Evolutionary conservation across 1,140 invertebrate species (phyloP).

Genomic region (Drosophila kanapiae): DNA sequence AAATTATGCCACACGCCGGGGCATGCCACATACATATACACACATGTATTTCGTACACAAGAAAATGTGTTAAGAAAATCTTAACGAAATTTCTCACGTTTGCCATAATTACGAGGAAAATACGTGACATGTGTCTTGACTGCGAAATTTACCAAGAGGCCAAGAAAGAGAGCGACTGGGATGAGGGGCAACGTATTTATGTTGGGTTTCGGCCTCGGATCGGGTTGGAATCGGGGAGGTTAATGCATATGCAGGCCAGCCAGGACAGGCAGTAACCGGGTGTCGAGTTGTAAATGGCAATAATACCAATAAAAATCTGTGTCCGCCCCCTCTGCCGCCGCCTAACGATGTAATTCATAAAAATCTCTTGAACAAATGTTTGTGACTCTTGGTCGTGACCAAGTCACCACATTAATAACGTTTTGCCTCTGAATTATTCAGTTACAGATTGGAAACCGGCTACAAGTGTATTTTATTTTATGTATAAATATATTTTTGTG

Average conservation of each 20-base stretch:
- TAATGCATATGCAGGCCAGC: conserved; percentile 43
- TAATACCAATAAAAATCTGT: conserved; percentile 78
- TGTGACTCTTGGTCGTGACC: conserved; percentile 37
- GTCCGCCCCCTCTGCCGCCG: conserved; percentile 2
- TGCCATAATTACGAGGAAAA: conserved; percentile 83
- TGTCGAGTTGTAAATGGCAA: conserved; percentile 72
- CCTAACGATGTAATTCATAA: conserved; percentile 70
- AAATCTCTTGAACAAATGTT: conserved; percentile 80
- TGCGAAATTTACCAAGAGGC: conserved; percentile 60
- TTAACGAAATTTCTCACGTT: conserved; percentile 85
- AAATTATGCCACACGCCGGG: conserved; percentile 58
- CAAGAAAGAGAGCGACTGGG: not conserved
- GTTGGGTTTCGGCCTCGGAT: not conserved
- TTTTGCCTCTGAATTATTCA: conserved; percentile 51
- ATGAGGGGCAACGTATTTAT: not conserved
- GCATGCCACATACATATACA: not conserved
- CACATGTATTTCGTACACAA: not conserved
- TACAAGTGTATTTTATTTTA: conserved; percentile 3
- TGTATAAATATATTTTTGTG: not conserved
- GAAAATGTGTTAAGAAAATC: conserved; percentile 81
- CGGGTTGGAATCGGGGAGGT: conserved; percentile 3
- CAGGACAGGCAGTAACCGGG: not conserved
- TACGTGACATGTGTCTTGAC: conserved; percentile 84
- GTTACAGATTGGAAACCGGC: not conserved
- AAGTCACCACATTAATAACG: conserved; percentile 52